Conservation (phyloP, 2,113 vertebrate genomes). For the Alouatta palliata region DNA sequence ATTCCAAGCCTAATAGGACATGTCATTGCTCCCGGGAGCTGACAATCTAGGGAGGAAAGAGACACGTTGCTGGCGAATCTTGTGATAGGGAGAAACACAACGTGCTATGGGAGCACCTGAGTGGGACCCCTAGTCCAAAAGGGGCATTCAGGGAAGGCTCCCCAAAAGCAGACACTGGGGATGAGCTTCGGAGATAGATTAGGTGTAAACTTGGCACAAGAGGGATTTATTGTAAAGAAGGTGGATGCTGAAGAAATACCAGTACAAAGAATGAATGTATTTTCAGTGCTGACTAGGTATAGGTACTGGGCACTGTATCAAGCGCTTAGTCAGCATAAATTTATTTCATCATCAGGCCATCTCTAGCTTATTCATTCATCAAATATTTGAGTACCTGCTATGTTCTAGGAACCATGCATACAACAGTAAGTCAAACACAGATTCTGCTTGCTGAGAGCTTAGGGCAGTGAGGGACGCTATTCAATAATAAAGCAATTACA, state of each 20-base stretch:
- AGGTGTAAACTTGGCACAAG: background rate
- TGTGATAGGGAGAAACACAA: background rate
- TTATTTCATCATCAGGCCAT: background rate
- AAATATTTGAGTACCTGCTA: background rate
- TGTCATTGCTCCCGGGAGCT: background rate
- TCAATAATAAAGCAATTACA: background rate
- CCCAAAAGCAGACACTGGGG: background rate
- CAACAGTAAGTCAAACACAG: background rate
- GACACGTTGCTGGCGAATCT: background rate
- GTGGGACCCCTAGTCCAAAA: background rate
- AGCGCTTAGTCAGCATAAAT: background rate
- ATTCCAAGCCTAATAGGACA: background rate
- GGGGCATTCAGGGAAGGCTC: background rate
- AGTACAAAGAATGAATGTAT: background rate
- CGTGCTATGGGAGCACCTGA: no score
- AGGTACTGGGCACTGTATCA: background rate
- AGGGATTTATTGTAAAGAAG: background rate
- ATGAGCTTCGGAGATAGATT: background rate
- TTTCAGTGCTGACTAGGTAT: background rate
- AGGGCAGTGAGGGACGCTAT: background rate
- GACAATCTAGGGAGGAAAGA: background rate
- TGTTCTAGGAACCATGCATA: background rate
- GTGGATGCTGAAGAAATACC: background rate
- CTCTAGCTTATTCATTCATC: background rate
- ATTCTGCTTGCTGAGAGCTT: background rate